Base-by-base conservation (phyloP, 1,140 invertebrate species). In the Bombyx mandarina region DNA sequence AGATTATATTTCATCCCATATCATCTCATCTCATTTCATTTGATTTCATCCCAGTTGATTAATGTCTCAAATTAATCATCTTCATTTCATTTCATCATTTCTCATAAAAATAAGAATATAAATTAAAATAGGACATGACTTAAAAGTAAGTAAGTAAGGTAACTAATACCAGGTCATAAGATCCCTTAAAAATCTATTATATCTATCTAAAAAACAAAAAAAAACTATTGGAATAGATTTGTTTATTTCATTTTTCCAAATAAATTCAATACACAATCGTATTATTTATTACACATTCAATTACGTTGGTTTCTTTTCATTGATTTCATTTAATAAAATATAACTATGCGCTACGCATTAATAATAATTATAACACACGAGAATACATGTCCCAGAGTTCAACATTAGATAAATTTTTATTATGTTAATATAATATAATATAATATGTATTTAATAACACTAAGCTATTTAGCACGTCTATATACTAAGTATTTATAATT, bases 161-260 rank as follows among this genome's bases (percentile, higher is more conserved):
- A 18, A 18, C 12, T 18, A 18, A 18, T 18, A 18, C 12, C 12
- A 18, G 12, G 12, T 18, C 12, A 18, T 18, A 18, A 18, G 12
- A 18, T 18, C 12, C 12, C 12, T 18, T 18, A 18, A 18, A 18
- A 18, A 18, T 18, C 12, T 18, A 18, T 18, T 18, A 18, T 18
- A 18, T 18, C 12, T 18, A 1, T 18, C 12, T 18, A 18, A 18
- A 35, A 35, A 1, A 35, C 26, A 71, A 63, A 66, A 60, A 62
- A 67, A 67, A 80, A 80, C 74, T 82, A 82, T 77, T 79, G 69
- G 77, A 85, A 82, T 85, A 85, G 82, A 85, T 79, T 85, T 85
- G 26, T 85, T 78, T 85, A 82, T 80, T 81, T 79, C 75, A 79
- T 74, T 75, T 68, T 75, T 75, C 67, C 73, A 69, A 73, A 77